phyloP scores from a whole-genome alignment of 2,888 invertebrate species.

The Xanthia togata region DNA sequence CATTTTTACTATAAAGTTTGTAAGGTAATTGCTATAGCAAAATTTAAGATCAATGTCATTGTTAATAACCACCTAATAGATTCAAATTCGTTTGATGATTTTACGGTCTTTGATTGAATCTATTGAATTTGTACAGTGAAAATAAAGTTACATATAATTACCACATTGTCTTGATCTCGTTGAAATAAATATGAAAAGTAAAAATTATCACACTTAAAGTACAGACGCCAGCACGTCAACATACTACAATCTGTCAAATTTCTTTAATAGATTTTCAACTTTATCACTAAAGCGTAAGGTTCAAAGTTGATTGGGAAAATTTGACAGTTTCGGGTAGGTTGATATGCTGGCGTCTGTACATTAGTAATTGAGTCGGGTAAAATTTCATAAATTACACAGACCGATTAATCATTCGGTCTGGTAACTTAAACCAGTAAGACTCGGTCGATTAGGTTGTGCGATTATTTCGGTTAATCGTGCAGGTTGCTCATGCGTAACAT shows the following conservation, averaged over 20 bases:
- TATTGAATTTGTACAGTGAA: background rate
- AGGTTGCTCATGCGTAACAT: constrained; percentile 33
- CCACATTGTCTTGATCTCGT: background rate
- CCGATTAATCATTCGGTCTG: constrained; percentile 52
- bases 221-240: too few species aligned
- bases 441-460: constrained; percentile 53
- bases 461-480: constrained; percentile 49
- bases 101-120: constrained; percentile 20
- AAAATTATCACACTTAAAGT: background rate
- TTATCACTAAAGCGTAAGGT: too few species aligned
- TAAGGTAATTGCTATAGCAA: constrained; percentile 68
- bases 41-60: constrained; percentile 66
- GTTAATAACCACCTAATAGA: constrained; percentile 57
- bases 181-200: constrained; percentile 5
- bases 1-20: constrained; percentile 70
- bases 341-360: too few species aligned
- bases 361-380: constrained; percentile 8
- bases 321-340: too few species aligned
- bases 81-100: constrained; percentile 26
- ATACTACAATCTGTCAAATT: too few species aligned
- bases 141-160: background rate
- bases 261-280: too few species aligned
- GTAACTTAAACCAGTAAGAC: constrained; percentile 52
- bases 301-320: too few species aligned
- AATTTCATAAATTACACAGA: constrained; percentile 58